Base-by-base conservation (phyloP, 2,888 invertebrate species). In the Lochmaea capreae region DNA sequence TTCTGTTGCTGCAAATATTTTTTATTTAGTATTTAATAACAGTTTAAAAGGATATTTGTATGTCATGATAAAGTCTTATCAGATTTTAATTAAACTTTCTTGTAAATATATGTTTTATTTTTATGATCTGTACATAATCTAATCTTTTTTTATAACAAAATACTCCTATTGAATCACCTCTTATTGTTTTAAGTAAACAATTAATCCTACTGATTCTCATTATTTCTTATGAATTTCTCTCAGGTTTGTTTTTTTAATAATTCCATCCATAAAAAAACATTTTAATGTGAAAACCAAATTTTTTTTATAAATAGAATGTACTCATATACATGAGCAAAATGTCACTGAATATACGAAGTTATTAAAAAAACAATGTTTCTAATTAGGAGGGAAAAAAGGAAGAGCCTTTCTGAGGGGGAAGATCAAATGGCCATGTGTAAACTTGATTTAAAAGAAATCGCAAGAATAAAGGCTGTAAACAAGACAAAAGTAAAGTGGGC, bases 401-500 rank as follows among this genome's bases (percentile, higher is more conserved):
- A 81, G 61, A 86, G 86, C 76, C 79, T 85, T 52, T 86, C 86
- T 1, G 86, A 86, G 80, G 86, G 86, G 6, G 85, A 84, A 11
- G 83, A 70, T 6, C 66, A 71, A 18, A 71, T 83, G 66, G 84
- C 83, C 5, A 79, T 86, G 62, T 84, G 83, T 57, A 85, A 82
- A 59, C 69, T 85, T 11, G 84, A 83, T 71, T 66, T 81, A n/a
- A 81, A 83, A 59, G 85, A 86, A 69, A 81, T 85, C 14, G 74
- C 81, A 70, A 79, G 77, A 71, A 81, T 83, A 2, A 71, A 52
- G 68, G 62, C 73, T 5, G 22, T 71, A 8, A 75, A 71, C 49
- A 77, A 61, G 39, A 39, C 73, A 11, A 77, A 75, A 67, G 84
- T 90, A 49, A 90, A 91, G 82, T 92, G 91, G 90, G 92, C 93